Percentiles rank a stretch among this genome's conserved stretches.
Conservation (phyloP, 2,797 vertebrate genomes). For the Coregonus ussuriensis region DNA sequence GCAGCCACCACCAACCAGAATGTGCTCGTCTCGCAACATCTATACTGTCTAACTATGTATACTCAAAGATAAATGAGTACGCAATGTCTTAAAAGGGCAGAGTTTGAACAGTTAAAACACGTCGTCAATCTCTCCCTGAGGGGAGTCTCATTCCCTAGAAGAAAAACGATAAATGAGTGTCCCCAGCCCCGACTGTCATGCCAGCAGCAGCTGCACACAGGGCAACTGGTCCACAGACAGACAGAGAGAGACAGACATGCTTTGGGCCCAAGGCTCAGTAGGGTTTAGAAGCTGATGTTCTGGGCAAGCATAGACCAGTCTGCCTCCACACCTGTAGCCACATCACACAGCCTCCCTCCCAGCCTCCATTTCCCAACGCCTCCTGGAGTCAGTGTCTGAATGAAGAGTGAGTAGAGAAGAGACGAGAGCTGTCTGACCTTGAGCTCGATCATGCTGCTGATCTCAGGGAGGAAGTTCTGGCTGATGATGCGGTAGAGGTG, state of each 20-base stretch:
- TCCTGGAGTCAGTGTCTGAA: not conserved
- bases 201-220: not conserved
- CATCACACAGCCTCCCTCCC: constrained; percentile 2
- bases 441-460: constrained; percentile 97
- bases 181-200: not conserved
- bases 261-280: constrained; percentile 8
- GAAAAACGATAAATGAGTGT: not conserved
- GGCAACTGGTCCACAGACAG: too few relatives aligned
- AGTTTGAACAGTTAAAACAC: not conserved
- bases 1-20: too few relatives aligned
- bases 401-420: not conserved
- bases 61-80: not conserved
- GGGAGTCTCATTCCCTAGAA: not conserved
- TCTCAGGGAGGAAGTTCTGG: constrained; percentile 97
- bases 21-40: too few relatives aligned
- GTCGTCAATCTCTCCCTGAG: not conserved
- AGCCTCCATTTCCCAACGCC: not conserved
- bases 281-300: constrained; percentile 5
- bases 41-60: not conserved
- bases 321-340: constrained; percentile 10
- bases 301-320: constrained; percentile 42
- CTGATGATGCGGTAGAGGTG: constrained; percentile 95
- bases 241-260: not conserved
- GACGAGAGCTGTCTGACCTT: constrained; percentile 77
- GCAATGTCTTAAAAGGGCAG: not conserved